Conservation (phyloP, 2,113 vertebrate species). For the Carassius gibelio region DNA sequence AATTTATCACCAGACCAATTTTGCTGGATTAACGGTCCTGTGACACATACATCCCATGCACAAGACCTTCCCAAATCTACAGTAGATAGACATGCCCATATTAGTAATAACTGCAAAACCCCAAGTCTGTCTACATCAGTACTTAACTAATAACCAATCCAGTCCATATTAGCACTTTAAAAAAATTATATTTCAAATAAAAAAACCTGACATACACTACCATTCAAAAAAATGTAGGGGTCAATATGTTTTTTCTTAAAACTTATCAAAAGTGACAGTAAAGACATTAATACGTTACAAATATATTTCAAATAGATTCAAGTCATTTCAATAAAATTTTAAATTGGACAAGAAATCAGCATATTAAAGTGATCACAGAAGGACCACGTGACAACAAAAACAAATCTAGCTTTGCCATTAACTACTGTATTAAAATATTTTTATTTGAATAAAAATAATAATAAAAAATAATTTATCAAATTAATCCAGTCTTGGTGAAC, state of each 20-base stretch:
- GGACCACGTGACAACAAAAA: not conserved
- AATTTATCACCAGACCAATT: not conserved
- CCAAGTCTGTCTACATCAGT: not conserved
- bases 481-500: not conserved
- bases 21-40: not conserved
- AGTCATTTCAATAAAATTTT: no score
- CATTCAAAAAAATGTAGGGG: not conserved
- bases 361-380: no score
- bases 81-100: slow-evolving; percentile 9
- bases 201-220: not conserved
- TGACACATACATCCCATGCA: not conserved
- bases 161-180: not conserved
- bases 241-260: not conserved
- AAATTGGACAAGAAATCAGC: not conserved
- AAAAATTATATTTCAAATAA: not conserved
- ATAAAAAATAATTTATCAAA: not conserved
- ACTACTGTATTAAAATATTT: not conserved
- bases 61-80: not conserved
- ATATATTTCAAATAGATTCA: not conserved
- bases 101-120: not conserved
- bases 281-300: not conserved
- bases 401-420: not conserved
- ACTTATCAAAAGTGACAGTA: not conserved
- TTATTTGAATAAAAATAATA: no score
- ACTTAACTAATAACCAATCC: not conserved